Percentiles rank a stretch among this genome's conserved stretches.
These are phyloP conservation scores for Noctua janthe DNA, from an alignment of 2,888 invertebrate genomes.

Conservation along the genomic window DNA sequence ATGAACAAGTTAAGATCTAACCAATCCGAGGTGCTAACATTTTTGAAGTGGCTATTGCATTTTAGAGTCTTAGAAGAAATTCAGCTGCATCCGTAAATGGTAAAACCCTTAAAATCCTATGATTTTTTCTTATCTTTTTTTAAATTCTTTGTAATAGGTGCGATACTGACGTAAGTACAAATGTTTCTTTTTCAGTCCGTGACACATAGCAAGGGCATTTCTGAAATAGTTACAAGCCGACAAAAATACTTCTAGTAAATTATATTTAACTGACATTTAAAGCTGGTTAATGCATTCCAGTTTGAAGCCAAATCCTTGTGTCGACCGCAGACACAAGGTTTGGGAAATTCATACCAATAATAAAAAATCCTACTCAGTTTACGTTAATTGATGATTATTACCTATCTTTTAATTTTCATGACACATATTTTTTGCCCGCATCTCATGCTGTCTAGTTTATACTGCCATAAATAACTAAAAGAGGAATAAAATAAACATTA, in stretches of 20 bases:
- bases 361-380: not conserved
- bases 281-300: slow-evolving; percentile 36
- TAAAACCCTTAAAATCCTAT: too few species aligned
- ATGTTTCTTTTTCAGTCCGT: slow-evolving; percentile 16
- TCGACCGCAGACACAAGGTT: slow-evolving; percentile 10
- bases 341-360: not conserved
- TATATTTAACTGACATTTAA: slow-evolving; percentile 35
- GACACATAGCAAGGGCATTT: slow-evolving; percentile 30
- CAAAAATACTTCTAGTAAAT: slow-evolving; percentile 38
- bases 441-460: not conserved
- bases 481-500: not conserved
- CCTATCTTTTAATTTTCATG: slow-evolving; percentile 2
- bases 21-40: too few species aligned
- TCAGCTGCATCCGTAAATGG: too few species aligned
- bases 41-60: too few species aligned
- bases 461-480: not conserved
- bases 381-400: not conserved
- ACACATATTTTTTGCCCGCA: not conserved
- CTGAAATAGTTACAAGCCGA: slow-evolving; percentile 24
- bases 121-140: not conserved
- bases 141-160: slow-evolving; percentile 6
- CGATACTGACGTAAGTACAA: slow-evolving; percentile 2
- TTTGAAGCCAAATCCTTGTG: slow-evolving; percentile 35
- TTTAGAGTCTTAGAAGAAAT: too few species aligned
- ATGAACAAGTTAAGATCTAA: too few species aligned